Conservation (phyloP, 2,888 invertebrate species). For the Melanophora roralis region DNA sequence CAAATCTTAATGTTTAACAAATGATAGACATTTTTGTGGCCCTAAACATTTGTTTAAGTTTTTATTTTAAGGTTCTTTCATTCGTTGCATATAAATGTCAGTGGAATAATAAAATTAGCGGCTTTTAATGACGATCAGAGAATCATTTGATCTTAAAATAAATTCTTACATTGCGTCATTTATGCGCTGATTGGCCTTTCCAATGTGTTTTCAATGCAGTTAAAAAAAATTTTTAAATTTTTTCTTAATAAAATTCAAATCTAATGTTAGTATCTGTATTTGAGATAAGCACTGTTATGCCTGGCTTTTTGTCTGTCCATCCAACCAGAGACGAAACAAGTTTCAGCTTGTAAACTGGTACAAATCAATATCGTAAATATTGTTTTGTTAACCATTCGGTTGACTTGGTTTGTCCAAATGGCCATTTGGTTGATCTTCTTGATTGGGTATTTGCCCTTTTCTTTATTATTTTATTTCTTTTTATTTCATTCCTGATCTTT, state of each 20-base stretch:
- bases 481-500: constrained; percentile 16
- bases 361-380: constrained; percentile 61
- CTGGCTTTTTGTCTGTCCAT: neutral
- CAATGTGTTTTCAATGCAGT: neutral
- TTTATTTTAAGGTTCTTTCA: constrained; percentile 36
- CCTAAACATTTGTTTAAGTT: constrained; percentile 31
- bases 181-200: neutral
- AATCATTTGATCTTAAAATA: constrained; percentile 16
- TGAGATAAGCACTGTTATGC: neutral
- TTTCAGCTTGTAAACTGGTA: constrained; percentile 58
- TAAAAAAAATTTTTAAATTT: constrained; percentile 13
- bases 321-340: constrained; percentile 44
- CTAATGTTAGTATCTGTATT: constrained; percentile 34
- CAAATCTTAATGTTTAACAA: constrained; percentile 57
- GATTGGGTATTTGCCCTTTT: constrained; percentile 28
- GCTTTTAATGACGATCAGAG: constrained; percentile 60
- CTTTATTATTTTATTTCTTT: neutral
- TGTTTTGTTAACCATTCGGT: constrained; percentile 27
- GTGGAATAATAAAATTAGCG: constrained; percentile 73
- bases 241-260: constrained; percentile 48
- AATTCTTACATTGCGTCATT: neutral
- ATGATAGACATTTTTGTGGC: constrained; percentile 24
- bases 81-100: constrained; percentile 65
- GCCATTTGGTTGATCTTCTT: constrained; percentile 8
- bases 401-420: constrained; percentile 16